Evolutionary conservation across 1,140 invertebrate species (phyloP).

Genomic region (Hycleus cichorii): DNA sequence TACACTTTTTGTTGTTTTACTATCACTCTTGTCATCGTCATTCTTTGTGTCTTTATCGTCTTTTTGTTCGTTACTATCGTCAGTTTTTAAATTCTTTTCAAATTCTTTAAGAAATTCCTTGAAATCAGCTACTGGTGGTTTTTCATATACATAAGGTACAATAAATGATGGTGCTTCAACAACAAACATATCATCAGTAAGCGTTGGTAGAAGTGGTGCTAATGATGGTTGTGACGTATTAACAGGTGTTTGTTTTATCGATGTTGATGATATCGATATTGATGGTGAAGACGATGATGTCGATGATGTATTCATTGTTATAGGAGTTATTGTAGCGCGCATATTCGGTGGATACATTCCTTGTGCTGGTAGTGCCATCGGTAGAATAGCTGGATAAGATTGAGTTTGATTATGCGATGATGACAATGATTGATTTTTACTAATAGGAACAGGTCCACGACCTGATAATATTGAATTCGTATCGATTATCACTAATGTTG

Average conservation of each 20-base stretch:
- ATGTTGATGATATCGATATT: conserved; percentile 4
- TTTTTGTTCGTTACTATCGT: conserved; percentile 24
- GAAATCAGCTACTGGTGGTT: conserved; percentile 69
- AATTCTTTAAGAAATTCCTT: conserved; percentile 63
- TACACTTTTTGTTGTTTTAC: conserved; percentile 37
- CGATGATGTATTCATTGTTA: conserved; percentile 32
- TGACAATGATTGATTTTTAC: conserved; percentile 27
- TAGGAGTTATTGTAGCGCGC: conserved; percentile 52
- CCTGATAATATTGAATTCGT: conserved; percentile 64
- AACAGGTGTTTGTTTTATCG: conserved; percentile 5
- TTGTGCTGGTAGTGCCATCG: conserved; percentile 48
- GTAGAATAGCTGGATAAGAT: conserved; percentile 43
- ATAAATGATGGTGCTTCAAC: conserved; percentile 87
- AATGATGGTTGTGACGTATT: conserved; percentile 30
- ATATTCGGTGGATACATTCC: conserved; percentile 51
- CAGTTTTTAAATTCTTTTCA: conserved; percentile 33
- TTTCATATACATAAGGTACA: conserved; percentile 85
- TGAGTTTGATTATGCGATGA: conserved; percentile 2
- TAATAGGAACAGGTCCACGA: conserved; percentile 53
- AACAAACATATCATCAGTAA: conserved; percentile 85
- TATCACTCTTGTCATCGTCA: conserved; percentile 35
- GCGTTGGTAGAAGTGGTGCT: conserved; percentile 59
- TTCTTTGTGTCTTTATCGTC: conserved; percentile 39
- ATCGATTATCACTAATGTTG: conserved; percentile 70
- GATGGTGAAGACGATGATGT: conserved; percentile 23